Evolutionary conservation across 1,140 invertebrate species (phyloP).

Genomic region (Scaptomyza hsui): DNA sequence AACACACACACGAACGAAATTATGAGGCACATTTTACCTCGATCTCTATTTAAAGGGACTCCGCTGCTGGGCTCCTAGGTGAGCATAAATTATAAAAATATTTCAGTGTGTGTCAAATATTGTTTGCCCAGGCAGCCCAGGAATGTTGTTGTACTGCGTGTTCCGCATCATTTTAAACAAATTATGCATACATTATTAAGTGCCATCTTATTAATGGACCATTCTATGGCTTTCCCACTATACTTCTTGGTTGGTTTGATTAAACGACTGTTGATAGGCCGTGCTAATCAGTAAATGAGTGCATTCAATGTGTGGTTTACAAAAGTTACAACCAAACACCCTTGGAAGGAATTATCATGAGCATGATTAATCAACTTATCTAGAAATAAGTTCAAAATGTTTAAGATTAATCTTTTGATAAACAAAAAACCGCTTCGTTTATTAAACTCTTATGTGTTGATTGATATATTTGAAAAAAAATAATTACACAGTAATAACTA

Average conservation of each 20-base stretch:
- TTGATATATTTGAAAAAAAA: too few relatives aligned
- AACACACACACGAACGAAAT: conserved; percentile 34
- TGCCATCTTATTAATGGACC: conserved; percentile 66
- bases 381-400: too few relatives aligned
- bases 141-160: conserved; percentile 57
- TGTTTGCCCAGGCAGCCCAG: conserved; percentile 65
- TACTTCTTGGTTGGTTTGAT: conserved; percentile 36
- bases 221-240: conserved; percentile 22
- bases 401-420: too few relatives aligned
- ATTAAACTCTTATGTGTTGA: too few relatives aligned
- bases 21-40: conserved; percentile 34
- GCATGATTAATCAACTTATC: neutral
- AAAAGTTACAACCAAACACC: neutral
- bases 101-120: conserved; percentile 76
- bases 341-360: neutral
- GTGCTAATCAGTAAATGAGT: conserved; percentile 30
- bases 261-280: conserved; percentile 51
- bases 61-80: conserved; percentile 53
- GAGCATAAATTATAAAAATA: conserved; percentile 81
- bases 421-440: too few relatives aligned
- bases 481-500: too few relatives aligned
- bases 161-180: conserved; percentile 64
- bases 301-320: neutral
- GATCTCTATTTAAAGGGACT: conserved; percentile 61
- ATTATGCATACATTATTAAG: conserved; percentile 66